Base-by-base conservation (phyloP, 1,140 invertebrate species). In the Calycopis cecrops region DNA sequence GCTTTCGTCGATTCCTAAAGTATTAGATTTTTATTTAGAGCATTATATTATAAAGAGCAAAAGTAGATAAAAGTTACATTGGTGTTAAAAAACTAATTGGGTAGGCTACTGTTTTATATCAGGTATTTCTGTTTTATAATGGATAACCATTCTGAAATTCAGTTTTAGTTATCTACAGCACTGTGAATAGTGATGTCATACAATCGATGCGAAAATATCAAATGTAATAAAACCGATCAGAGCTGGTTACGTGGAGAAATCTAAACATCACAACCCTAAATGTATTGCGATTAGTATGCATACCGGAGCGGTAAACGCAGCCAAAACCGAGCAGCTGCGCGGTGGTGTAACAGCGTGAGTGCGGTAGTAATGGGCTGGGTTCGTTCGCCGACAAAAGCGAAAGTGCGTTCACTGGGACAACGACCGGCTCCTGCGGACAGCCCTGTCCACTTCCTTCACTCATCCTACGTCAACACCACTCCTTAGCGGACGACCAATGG, bases 401-500 rank as follows among this genome's bases (percentile, higher is more conserved):
- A 87, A 87, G 84, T 87, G 72, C 79, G 81, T 85, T 83, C 81
- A 87, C 55, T 87, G 81, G 84, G 81, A 87, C 84, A 87, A 85
- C 75, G 84, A 87, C 84, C 80, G 76, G 59, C 76, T 83, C 79
- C 79, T 77, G 72, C 73, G 60, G 65, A 59, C 68, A 69, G 66
- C 66, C 69, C 74, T 62, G 68, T 48, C 61, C 64, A 69, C 63
- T 79, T 79, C 73, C 69, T 82, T 65, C 66, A 67, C 48, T 52
- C 73, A 84, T 74, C 74, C 35, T 58, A 63, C 63, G 59, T 69
- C 61, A 66, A 28, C 48, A 40, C 18, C 35, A 49, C 48, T 33
- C 21, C 48, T 28, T 33, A 28, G n/a, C 10, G 18, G 9, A 28
- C 18, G 48, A 49, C 48, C 48, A 49, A 33, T 28, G 2, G 33